Evolutionary conservation across 2,888 invertebrate species (phyloP).

Genomic region (Maniola hyperantus): DNA sequence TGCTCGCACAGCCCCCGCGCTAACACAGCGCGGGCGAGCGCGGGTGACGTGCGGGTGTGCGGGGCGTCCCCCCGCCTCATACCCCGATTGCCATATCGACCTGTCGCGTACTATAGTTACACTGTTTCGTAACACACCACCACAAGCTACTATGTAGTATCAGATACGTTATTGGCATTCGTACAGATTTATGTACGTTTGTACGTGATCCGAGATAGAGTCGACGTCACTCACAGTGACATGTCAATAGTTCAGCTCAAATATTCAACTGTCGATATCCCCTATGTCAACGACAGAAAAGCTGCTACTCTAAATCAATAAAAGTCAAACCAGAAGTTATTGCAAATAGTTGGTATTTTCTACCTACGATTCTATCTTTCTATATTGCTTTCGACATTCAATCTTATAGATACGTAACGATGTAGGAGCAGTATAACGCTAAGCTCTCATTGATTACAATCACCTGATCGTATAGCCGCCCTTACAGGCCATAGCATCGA

Average conservation of each 20-base stretch:
- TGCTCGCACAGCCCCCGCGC: no score
- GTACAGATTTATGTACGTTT: constrained; percentile 31
- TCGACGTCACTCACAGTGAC: constrained; percentile 30
- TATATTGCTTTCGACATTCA: neutral
- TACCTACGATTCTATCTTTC: neutral
- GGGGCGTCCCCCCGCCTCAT: no score
- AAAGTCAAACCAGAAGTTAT: constrained; percentile 19
- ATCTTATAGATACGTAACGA: neutral
- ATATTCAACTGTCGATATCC: constrained; percentile 29
- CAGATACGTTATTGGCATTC: constrained; percentile 28
- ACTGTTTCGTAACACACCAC: neutral
- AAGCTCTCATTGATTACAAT: neutral
- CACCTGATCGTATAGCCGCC: neutral
- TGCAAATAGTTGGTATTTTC: constrained; percentile 7
- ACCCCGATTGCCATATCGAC: no score
- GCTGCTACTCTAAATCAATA: constrained; percentile 27
- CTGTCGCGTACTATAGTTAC: neutral
- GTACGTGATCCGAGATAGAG: constrained; percentile 23
- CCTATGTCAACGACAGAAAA: constrained; percentile 19
- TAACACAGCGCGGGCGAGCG: no score
- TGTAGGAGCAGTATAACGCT: no score
- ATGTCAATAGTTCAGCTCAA: constrained; percentile 27
- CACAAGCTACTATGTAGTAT: neutral
- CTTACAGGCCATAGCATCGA: neutral
- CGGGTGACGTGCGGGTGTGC: no score